Percentiles rank a stretch among this genome's conserved stretches.
phyloP scores from a whole-genome alignment of 1,140 invertebrate genomes.

The Platyura marginata region DNA sequence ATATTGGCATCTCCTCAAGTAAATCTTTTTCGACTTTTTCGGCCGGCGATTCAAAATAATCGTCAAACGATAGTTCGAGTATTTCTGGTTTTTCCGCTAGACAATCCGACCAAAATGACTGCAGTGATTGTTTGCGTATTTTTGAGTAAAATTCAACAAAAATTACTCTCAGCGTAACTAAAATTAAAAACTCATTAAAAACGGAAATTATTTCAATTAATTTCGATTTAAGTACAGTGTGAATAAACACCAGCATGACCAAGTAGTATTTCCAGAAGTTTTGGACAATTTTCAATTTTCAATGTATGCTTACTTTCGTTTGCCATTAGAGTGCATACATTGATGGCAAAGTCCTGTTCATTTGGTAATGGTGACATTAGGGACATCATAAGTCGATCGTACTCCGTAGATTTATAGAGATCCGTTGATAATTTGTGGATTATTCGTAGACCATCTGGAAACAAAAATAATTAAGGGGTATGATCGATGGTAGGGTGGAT shows the following conservation, averaged over 20 bases:
- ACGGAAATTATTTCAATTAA: no score
- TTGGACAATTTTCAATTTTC: constrained; percentile 62
- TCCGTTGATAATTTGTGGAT: constrained; percentile 26
- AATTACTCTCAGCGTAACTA: constrained; percentile 47
- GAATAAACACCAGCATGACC: constrained; percentile 88
- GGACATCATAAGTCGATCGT: constrained; percentile 74
- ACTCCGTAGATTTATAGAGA: constrained; percentile 59
- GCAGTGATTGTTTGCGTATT: constrained; percentile 49
- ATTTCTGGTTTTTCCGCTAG: constrained; percentile 36
- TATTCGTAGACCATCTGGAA: constrained; percentile 31
- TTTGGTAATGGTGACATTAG: constrained; percentile 89
- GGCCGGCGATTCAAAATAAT: constrained; percentile 27
- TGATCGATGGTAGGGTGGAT: no score
- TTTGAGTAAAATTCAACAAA: constrained; percentile 53
- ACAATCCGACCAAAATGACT: constrained; percentile 55
- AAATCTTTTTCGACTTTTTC: constrained; percentile 14
- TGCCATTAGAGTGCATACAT: constrained; percentile 87
- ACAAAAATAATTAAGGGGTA: no score
- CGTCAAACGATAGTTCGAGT: constrained; percentile 50
- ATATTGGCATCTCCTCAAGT: background rate
- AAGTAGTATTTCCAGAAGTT: constrained; percentile 71
- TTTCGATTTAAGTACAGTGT: constrained; percentile 56
- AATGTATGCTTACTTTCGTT: constrained; percentile 82
- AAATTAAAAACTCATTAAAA: constrained; percentile 15
- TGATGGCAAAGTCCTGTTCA: constrained; percentile 96